Evolutionary conservation across 2,797 vertebrate species (phyloP).

Genomic region (Falco peregrinus): DNA sequence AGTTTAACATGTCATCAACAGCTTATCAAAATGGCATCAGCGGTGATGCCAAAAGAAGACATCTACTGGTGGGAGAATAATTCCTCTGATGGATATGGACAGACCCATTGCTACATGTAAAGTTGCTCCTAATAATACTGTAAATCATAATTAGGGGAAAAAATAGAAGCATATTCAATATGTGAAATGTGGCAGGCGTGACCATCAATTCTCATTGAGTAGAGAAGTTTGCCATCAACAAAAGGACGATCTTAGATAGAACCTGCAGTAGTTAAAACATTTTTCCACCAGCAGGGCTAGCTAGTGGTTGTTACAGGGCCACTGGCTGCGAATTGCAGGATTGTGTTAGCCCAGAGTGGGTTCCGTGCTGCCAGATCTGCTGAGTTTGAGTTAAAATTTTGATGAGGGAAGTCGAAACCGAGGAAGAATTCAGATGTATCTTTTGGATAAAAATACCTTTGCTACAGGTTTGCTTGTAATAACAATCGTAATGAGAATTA

Average conservation of each 20-base stretch:
- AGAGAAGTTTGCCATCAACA: background rate
- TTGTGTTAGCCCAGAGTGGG: fast-evolving
- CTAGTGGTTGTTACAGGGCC: background rate
- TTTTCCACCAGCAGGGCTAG: background rate
- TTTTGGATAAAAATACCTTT: background rate
- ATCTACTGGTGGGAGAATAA: background rate
- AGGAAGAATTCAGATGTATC: background rate
- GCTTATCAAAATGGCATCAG: background rate
- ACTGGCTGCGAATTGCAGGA: background rate
- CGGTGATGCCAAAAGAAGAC: background rate
- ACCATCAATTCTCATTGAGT: background rate
- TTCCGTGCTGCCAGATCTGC: background rate
- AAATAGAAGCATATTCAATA: background rate
- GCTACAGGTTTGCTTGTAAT: background rate
- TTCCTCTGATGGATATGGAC: background rate
- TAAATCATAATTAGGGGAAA: background rate
- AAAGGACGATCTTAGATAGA: background rate
- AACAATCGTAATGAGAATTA: background rate
- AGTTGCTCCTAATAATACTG: background rate
- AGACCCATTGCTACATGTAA: background rate
- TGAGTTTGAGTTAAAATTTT: background rate
- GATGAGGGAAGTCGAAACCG: background rate
- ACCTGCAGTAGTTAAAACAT: background rate
- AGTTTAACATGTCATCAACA: background rate
- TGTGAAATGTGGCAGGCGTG: background rate